These are phyloP conservation scores for Micrastur ruficollis DNA, from an alignment of 2,797 vertebrate genomes.

Conservation along the genomic window DNA sequence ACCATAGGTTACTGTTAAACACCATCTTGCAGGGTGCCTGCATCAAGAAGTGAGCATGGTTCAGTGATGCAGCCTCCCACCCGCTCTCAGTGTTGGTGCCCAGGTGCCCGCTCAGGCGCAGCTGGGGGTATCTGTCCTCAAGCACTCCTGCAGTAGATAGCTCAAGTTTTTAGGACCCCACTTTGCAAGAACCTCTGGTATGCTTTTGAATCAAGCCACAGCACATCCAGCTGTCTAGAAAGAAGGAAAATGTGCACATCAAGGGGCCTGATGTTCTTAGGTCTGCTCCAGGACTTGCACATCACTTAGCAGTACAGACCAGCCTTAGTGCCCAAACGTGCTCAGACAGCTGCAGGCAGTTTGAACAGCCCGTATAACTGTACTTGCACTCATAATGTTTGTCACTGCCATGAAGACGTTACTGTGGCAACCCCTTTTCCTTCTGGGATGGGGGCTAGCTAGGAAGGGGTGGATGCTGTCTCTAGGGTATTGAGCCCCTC, in stretches of 20 bases:
- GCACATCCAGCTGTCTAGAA: not conserved
- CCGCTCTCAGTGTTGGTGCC: accelerated
- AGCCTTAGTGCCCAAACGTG: accelerated
- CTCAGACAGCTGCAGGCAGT: too few species aligned
- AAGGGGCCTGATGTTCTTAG: accelerated
- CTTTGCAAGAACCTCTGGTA: not conserved
- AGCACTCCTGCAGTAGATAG: accelerated
- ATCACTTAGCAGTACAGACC: not conserved
- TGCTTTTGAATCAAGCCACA: not conserved
- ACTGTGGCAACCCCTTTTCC: accelerated
- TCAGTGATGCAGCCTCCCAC: not conserved
- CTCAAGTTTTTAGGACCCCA: not conserved
- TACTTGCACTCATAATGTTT: accelerated
- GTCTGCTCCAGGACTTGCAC: not conserved
- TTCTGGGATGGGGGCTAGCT: not conserved
- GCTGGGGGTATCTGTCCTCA: accelerated
- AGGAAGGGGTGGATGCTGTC: not conserved
- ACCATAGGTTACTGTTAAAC: not conserved
- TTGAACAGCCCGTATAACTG: accelerated
- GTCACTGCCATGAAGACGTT: not conserved
- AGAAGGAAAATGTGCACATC: not conserved
- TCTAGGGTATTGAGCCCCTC: not conserved
- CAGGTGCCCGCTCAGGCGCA: accelerated
- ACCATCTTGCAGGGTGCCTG: not conserved
- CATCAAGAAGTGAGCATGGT: not conserved